phyloP scores from a whole-genome alignment of 2,113 vertebrate species.

The Oryzias curvinotus region DNA sequence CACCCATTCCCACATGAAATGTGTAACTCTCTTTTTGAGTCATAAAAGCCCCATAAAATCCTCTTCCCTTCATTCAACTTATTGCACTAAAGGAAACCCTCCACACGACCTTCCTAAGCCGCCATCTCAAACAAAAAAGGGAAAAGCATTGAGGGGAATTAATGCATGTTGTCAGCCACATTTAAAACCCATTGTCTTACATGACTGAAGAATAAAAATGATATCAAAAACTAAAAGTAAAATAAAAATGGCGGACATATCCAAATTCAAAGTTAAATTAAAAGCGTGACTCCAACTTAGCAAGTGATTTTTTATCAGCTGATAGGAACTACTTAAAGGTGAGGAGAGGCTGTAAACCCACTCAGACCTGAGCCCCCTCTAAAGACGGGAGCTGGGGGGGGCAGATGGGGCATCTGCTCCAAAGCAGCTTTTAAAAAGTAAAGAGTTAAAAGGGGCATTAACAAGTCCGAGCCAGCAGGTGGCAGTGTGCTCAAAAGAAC shows the following conservation, averaged over 20 bases:
- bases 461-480: conserved; percentile 61
- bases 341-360: conserved; percentile 21
- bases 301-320: conserved; percentile 49
- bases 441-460: conserved; percentile 42
- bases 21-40: conserved; percentile 22
- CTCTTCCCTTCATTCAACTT: conserved; percentile 79
- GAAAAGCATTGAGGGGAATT: conserved; percentile 50
- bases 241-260: conserved; percentile 58
- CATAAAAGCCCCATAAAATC: conserved; percentile 32
- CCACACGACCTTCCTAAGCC: conserved; percentile 70
- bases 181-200: conserved; percentile 42
- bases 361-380: too few species aligned
- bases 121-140: conserved; percentile 30
- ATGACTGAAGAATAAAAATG: conserved; percentile 68
- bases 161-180: conserved; percentile 71
- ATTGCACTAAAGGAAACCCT: conserved; percentile 92
- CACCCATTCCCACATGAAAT: conserved; percentile 39
- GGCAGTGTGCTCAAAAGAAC: conserved; percentile 75
- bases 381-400: too few species aligned
- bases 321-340: conserved; percentile 37
- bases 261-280: conserved; percentile 61
- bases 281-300: conserved; percentile 48
- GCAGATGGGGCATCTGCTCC: too few species aligned
- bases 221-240: conserved; percentile 78
- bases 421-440: not conserved